These are phyloP conservation scores for Peromyscus polionotus DNA, from an alignment of 2,113 vertebrate species.

Conservation along the genomic window DNA sequence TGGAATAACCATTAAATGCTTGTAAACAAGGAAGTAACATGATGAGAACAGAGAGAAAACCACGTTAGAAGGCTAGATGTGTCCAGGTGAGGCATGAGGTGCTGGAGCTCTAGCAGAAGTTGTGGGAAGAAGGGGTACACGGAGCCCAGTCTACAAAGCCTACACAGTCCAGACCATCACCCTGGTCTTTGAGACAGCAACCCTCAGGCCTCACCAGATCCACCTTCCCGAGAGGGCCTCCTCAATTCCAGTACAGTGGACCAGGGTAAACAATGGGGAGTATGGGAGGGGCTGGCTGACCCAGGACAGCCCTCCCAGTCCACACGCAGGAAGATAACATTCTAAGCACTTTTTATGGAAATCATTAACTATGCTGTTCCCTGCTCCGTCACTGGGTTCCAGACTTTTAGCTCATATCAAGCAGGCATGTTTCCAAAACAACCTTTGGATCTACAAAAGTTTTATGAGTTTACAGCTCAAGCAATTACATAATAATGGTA, in stretches of 20 bases:
- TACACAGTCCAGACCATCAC: too few relatives aligned
- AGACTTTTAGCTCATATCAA: constrained; percentile 37
- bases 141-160: neutral
- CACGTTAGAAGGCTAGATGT: neutral
- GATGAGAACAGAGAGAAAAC: neutral
- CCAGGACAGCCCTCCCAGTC: neutral
- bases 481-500: constrained; percentile 25
- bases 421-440: constrained; percentile 55
- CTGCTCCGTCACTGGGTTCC: neutral
- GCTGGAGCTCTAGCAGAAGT: accelerated
- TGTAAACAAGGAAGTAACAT: constrained; percentile 57
- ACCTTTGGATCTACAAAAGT: constrained; percentile 42
- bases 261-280: neutral
- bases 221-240: neutral
- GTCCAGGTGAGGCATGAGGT: neutral
- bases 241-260: neutral
- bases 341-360: neutral
- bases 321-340: neutral
- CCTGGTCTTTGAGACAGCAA: neutral
- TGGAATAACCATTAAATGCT: constrained; percentile 30
- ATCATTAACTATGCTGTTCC: neutral
- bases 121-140: accelerated
- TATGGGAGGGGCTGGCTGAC: neutral
- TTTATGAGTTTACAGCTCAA: constrained; percentile 28
- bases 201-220: neutral